Conservation (phyloP, 2,797 vertebrate species). For the Enteromius radiatus region DNA sequence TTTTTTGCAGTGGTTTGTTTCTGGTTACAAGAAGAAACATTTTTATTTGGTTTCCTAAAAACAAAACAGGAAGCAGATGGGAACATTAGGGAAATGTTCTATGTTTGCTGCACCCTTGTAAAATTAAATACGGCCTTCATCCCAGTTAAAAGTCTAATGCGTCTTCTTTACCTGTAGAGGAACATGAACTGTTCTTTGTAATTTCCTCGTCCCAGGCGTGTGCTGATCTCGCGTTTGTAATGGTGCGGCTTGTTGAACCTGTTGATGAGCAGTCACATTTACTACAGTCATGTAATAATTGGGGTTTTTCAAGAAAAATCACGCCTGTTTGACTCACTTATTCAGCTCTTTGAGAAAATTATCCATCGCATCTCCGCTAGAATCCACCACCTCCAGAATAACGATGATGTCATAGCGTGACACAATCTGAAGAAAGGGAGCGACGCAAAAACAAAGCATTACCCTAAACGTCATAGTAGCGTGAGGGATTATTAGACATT, state of each 20-base stretch:
- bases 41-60: background rate
- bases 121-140: background rate
- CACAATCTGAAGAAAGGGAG: conserved; percentile 69
- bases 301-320: background rate
- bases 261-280: background rate
- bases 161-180: conserved; percentile 74
- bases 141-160: background rate
- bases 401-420: conserved; percentile 81
- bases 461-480: background rate
- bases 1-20: background rate
- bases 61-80: background rate
- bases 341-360: conserved; percentile 74
- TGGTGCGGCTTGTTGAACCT: conserved; percentile 62
- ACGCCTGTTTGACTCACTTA: conserved; percentile 63
- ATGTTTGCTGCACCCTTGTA: background rate
- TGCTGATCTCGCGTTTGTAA: conserved; percentile 78
- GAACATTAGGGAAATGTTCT: too few relatives aligned
- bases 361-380: conserved; percentile 62
- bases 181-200: conserved; percentile 86
- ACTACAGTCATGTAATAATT: background rate
- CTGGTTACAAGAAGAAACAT: background rate
- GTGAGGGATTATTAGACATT: background rate
- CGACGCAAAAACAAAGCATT: background rate
- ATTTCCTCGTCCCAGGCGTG: conserved; percentile 69
- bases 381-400: conserved; percentile 81